Evolutionary conservation across 2,888 invertebrate species (phyloP).

Genomic region (Parthenolecanium corni): DNA sequence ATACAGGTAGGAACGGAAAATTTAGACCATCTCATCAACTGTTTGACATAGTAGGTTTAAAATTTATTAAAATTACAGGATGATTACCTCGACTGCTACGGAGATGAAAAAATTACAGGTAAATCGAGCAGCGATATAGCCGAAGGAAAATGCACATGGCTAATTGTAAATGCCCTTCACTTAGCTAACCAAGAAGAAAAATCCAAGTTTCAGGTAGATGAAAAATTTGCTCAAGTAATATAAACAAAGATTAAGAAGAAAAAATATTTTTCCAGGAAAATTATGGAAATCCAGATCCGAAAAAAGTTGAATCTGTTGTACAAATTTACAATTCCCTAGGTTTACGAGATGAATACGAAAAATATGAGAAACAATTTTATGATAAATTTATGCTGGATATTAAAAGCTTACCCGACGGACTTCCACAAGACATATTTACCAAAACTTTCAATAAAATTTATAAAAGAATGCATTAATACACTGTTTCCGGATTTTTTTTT

Average conservation of each 20-base stretch:
- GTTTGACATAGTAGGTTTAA: constrained; percentile 32
- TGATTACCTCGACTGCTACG: constrained; percentile 84
- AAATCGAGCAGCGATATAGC: constrained; percentile 85
- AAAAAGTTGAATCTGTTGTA: too few species aligned
- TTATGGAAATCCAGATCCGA: constrained; percentile 60
- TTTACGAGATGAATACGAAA: too few species aligned
- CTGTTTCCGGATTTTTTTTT: too few species aligned
- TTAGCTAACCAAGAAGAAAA: constrained; percentile 58
- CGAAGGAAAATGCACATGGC: constrained; percentile 94
- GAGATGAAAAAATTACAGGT: constrained; percentile 59
- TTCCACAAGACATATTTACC: constrained; percentile 70
- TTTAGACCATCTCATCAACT: not conserved
- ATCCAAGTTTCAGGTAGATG: constrained; percentile 50
- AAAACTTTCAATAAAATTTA: constrained; percentile 72
- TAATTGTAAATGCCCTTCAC: constrained; percentile 80
- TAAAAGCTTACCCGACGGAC: constrained; percentile 64
- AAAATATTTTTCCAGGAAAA: too few species aligned
- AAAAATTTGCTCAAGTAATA: not conserved
- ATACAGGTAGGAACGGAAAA: constrained; percentile 56
- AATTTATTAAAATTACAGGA: constrained; percentile 47
- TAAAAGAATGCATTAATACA: constrained; percentile 54
- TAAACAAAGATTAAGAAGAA: constrained; percentile 5
- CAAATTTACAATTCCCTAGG: too few species aligned
- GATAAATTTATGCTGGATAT: too few species aligned
- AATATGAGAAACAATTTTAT: too few species aligned